Evolutionary conservation across 2,113 vertebrate genomes (phyloP).

Genomic region (Gorsachius goisagi): DNA sequence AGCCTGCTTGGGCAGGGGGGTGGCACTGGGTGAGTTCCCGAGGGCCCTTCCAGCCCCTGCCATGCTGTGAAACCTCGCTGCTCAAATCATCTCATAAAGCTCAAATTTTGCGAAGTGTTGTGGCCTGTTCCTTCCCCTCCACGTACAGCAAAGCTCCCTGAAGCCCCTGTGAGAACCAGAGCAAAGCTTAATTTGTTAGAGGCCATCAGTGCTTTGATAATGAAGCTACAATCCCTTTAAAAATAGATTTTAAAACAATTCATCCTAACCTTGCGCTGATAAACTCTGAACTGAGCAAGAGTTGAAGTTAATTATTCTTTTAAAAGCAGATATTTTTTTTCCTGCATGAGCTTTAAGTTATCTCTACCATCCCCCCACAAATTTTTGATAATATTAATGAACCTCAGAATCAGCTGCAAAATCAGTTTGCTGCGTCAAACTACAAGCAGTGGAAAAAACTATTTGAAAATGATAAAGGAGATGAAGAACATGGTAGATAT

Average conservation of each 20-base stretch:
- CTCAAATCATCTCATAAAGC: background rate
- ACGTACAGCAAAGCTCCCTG: background rate
- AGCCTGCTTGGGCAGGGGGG: too few relatives aligned
- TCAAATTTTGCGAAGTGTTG: background rate
- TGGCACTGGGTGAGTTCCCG: too few relatives aligned
- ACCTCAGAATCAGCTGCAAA: background rate
- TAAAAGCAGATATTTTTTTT: background rate
- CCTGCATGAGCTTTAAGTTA: background rate
- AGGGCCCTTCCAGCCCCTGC: too few relatives aligned
- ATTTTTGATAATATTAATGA: background rate
- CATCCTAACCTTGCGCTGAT: background rate
- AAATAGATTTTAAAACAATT: background rate
- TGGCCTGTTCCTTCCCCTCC: background rate
- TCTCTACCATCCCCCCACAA: background rate
- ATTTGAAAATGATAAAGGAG: background rate
- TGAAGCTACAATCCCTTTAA: background rate
- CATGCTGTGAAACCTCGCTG: background rate
- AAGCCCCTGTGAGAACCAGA: rapidly evolving
- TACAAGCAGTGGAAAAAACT: background rate
- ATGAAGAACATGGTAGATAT: background rate
- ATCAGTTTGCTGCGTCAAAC: background rate
- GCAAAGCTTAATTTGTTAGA: background rate
- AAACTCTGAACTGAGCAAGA: background rate
- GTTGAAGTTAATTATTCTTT: background rate
- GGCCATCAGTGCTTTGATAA: background rate